Percentiles rank a stretch among this genome's conserved stretches.
These are phyloP conservation scores for Altica lythri DNA, from an alignment of 2,888 invertebrate species.

Conservation along the genomic window DNA sequence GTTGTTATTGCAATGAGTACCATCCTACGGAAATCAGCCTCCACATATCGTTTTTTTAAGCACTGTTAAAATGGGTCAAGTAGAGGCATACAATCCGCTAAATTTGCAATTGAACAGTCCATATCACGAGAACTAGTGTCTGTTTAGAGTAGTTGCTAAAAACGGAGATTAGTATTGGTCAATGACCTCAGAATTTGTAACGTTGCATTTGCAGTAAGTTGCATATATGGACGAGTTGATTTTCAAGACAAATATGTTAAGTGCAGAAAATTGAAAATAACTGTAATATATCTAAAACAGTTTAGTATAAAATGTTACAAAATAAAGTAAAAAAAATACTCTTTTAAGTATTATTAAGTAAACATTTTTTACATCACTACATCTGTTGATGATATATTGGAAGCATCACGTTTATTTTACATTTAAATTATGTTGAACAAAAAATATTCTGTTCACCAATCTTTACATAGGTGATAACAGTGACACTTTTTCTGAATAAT, in stretches of 20 bases:
- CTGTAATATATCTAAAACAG: too few species aligned
- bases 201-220: slow-evolving; percentile 38
- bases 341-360: too few species aligned
- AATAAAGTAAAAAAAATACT: too few species aligned
- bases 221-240: slow-evolving; percentile 4
- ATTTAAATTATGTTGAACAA: not conserved
- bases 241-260: not conserved
- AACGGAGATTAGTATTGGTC: slow-evolving; percentile 45
- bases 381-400: too few species aligned
- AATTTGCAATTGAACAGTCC: slow-evolving; percentile 19
- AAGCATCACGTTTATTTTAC: not conserved
- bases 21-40: too few species aligned
- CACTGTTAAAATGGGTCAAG: slow-evolving; percentile 5
- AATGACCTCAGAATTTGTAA: slow-evolving; percentile 45
- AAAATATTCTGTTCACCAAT: not conserved
- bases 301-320: too few species aligned
- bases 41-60: not conserved
- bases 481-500: slow-evolving; percentile 9
- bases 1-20: too few species aligned
- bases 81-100: slow-evolving; percentile 7
- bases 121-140: slow-evolving; percentile 29
- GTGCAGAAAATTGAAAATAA: too few species aligned
- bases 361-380: too few species aligned
- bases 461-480: slow-evolving; percentile 4
- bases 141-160: slow-evolving; percentile 44